These are phyloP conservation scores for Hyla sarda DNA, from an alignment of 2,113 vertebrate genomes.

Conservation along the genomic window DNA sequence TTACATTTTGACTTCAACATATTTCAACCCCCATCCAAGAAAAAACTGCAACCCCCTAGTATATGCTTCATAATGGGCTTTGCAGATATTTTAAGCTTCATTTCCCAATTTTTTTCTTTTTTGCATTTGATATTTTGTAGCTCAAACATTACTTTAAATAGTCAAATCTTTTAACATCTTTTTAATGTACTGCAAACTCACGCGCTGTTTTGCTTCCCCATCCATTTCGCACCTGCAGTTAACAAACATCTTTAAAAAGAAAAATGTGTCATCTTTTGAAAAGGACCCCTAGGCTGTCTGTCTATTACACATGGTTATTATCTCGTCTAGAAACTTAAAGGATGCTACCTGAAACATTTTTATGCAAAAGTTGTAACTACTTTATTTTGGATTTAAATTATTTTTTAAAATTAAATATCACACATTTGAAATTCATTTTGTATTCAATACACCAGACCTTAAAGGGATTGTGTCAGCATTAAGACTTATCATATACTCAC, in stretches of 20 bases:
- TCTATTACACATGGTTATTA: slow-evolving; percentile 32
- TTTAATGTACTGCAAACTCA: background rate
- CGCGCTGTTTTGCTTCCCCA: background rate
- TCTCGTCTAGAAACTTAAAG: slow-evolving; percentile 18
- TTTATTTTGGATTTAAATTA: background rate
- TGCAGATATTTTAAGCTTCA: too few relatives aligned
- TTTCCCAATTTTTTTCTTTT: background rate
- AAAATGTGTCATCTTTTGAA: slow-evolving; percentile 36
- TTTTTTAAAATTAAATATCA: background rate
- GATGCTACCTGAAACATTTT: background rate
- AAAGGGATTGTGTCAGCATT: too few relatives aligned
- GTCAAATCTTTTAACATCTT: background rate
- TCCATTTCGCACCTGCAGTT: slow-evolving; percentile 31
- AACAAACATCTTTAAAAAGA: slow-evolving; percentile 41
- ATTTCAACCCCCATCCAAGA: too few relatives aligned
- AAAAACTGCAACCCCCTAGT: too few relatives aligned
- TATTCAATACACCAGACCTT: background rate
- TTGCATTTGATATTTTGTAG: background rate
- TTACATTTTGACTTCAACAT: background rate
- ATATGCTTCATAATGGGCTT: too few relatives aligned
- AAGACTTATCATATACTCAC: too few relatives aligned
- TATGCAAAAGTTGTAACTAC: background rate
- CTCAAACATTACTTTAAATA: background rate
- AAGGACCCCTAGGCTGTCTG: slow-evolving; percentile 4
- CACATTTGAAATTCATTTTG: background rate